phyloP scores from a whole-genome alignment of 2,888 invertebrate species.

The Mythimna vitellina region DNA sequence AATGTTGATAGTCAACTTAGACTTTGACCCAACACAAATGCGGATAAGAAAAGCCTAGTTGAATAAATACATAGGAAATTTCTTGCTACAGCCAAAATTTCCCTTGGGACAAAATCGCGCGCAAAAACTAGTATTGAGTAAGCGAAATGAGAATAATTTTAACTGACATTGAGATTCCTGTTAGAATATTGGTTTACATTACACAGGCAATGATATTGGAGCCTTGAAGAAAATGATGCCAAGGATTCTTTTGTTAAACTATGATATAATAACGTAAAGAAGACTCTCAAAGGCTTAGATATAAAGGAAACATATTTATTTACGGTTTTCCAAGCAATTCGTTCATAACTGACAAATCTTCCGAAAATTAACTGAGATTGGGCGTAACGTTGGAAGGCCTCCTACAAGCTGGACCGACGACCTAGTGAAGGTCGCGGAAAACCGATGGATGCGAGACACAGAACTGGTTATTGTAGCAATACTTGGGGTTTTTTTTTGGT shows the following conservation, averaged over 20 bases:
- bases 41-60: not conserved
- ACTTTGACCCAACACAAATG: not conserved
- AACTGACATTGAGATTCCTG: conserved; percentile 13
- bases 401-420: too few relatives aligned
- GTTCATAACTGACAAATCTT: not conserved
- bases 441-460: too few relatives aligned
- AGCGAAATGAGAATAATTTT: conserved; percentile 32
- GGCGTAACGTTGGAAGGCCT: too few relatives aligned
- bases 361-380: not conserved
- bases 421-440: too few relatives aligned
- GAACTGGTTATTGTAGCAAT: too few relatives aligned
- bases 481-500: too few relatives aligned
- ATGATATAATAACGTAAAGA: not conserved
- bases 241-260: not conserved
- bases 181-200: not conserved
- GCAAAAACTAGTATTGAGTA: conserved; percentile 28
- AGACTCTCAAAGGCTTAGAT: not conserved
- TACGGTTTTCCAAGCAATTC: not conserved
- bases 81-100: conserved; percentile 34
- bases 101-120: conserved; percentile 22
- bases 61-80: conserved; percentile 17
- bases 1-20: not conserved
- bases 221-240: not conserved
- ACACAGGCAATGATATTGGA: not conserved
- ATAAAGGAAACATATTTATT: not conserved